Evolutionary conservation across 2,797 vertebrate species (phyloP).

Genomic region (Hafferia zeledoni): DNA sequence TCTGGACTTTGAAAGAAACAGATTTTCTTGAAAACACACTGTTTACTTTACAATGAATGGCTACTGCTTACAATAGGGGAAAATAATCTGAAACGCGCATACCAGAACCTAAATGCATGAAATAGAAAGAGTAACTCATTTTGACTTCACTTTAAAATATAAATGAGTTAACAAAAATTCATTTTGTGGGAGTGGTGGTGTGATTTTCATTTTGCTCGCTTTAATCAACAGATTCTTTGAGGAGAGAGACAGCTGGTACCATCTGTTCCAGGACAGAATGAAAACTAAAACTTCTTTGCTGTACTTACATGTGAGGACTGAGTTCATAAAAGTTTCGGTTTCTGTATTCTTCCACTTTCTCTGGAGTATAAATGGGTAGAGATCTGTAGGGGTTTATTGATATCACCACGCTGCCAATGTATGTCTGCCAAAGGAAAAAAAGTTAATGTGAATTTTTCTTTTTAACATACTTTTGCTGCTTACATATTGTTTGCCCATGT

Average conservation of each 20-base stretch:
- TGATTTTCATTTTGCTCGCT: neutral
- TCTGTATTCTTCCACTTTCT: slow-evolving; percentile 98
- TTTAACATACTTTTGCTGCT: neutral
- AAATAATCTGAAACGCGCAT: neutral
- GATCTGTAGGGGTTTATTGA: slow-evolving; percentile 95
- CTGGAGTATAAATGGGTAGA: slow-evolving; percentile 93
- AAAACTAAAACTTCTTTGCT: slow-evolving; percentile 39
- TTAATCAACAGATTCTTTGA: neutral
- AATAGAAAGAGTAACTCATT: neutral
- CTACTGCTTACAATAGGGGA: neutral
- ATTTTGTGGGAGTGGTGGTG: neutral
- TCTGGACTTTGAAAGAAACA: neutral
- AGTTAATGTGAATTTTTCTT: neutral
- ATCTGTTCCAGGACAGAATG: slow-evolving; percentile 31
- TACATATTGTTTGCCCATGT: neutral
- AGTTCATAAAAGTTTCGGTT: slow-evolving; percentile 99
- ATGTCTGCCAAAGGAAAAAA: slow-evolving; percentile 83
- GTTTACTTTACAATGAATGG: slow-evolving; percentile 22
- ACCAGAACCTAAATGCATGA: neutral
- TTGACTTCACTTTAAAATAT: slow-evolving; percentile 13
- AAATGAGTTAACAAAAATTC: slow-evolving; percentile 22
- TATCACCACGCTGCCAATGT: slow-evolving; percentile 98
- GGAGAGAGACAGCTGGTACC: slow-evolving; percentile 70
- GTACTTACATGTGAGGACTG: slow-evolving; percentile 98
- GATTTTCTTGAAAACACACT: neutral